Conservation (phyloP, 2,113 vertebrate genomes). For the Lethenteron camtschaticum region DNA sequence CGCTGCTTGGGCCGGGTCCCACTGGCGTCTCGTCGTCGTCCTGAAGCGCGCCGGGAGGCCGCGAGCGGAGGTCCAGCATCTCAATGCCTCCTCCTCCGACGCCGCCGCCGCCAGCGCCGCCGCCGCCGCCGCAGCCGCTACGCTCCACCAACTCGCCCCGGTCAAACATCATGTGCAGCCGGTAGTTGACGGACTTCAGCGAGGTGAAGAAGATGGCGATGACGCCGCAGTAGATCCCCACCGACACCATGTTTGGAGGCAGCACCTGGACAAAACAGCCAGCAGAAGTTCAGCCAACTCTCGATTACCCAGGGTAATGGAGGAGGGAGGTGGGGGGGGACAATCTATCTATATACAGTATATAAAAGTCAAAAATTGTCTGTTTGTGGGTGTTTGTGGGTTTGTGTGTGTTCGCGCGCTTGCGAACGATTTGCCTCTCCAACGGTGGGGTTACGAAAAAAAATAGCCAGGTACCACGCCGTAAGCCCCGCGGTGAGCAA, state of each 20-base stretch:
- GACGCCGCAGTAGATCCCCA: constrained; percentile 43
- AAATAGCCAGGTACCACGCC: too few species aligned
- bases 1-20: constrained; percentile 51
- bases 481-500: too few species aligned
- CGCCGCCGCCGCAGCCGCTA: constrained; percentile 15
- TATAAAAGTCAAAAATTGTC: too few species aligned
- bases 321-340: too few species aligned
- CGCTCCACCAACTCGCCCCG: constrained; percentile 63
- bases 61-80: constrained; percentile 17
- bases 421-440: too few species aligned
- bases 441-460: too few species aligned
- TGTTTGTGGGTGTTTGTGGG: too few species aligned
- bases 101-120: constrained; percentile 28
- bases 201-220: constrained; percentile 49
- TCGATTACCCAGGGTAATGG: too few species aligned
- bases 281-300: not conserved
- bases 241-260: constrained; percentile 44
- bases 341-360: too few species aligned
- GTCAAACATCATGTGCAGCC: constrained; percentile 64
- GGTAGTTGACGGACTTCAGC: constrained; percentile 54
- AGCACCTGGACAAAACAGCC: constrained; percentile 27
- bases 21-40: constrained; percentile 44
- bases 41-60: constrained; percentile 30
- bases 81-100: constrained; percentile 18
- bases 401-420: too few species aligned